These are phyloP conservation scores for Bombycilla garrulus DNA, from an alignment of 2,113 vertebrate genomes.

Conservation along the genomic window DNA sequence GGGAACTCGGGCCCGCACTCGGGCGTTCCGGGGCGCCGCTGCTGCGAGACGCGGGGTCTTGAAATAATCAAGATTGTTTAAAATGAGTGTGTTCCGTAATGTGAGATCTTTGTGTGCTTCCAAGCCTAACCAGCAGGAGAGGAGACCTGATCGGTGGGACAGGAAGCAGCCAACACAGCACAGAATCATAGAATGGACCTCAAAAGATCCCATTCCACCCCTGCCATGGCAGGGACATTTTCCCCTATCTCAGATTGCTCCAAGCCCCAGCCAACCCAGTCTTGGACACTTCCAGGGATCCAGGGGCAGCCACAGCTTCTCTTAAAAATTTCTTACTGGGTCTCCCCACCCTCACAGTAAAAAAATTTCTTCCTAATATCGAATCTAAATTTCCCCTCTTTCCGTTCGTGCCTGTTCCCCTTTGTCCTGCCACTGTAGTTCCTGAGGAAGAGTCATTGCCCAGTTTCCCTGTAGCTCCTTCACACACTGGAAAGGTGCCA, in stretches of 20 bases:
- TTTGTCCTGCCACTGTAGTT: background rate
- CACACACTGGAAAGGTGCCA: too few relatives aligned
- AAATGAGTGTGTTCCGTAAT: fast-evolving
- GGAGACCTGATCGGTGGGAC: fast-evolving
- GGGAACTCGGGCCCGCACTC: background rate
- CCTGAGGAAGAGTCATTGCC: background rate
- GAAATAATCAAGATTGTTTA: fast-evolving
- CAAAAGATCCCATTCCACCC: fast-evolving
- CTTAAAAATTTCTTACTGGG: background rate
- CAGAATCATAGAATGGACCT: background rate
- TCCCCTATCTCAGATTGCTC: fast-evolving
- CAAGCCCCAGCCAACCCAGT: background rate
- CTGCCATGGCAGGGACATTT: background rate
- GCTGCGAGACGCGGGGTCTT: fast-evolving
- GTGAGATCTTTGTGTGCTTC: background rate
- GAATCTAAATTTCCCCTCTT: background rate
- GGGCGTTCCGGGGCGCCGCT: background rate
- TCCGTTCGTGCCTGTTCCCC: background rate
- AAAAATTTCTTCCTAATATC: background rate
- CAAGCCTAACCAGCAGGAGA: background rate
- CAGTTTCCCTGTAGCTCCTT: background rate
- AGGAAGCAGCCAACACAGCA: background rate
- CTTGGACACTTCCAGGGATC: background rate
- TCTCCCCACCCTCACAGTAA: fast-evolving
- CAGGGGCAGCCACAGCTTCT: background rate